Evolutionary conservation across 2,113 vertebrate genomes (phyloP).

Genomic region (Eleginops maclovinus): DNA sequence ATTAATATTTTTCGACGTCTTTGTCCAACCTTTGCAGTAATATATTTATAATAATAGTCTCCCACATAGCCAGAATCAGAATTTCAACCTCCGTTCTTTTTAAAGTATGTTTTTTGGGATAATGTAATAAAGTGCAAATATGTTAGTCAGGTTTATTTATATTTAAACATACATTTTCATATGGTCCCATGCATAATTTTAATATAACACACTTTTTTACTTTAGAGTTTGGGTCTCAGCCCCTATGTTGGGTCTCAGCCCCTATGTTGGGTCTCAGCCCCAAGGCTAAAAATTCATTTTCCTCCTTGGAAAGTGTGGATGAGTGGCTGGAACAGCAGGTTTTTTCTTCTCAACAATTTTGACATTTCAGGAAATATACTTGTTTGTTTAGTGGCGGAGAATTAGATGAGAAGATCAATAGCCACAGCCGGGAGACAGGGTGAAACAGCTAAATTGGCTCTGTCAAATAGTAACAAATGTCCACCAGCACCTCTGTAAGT

Average conservation of each 20-base stretch:
- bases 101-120: no score
- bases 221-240: neutral
- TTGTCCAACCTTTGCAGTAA: conserved; percentile 17
- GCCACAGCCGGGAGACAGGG: neutral
- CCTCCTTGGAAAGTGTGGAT: neutral
- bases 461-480: neutral
- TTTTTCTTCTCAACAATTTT: neutral
- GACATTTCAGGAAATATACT: neutral
- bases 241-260: neutral
- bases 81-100: neutral
- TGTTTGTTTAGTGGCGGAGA: neutral
- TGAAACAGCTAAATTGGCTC: neutral
- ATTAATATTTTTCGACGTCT: conserved; percentile 12
- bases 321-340: neutral
- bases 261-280: neutral
- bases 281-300: neutral
- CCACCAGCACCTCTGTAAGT: neutral
- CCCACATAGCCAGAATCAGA: neutral
- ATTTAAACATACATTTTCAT: no score
- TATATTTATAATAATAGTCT: conserved; percentile 17
- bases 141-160: no score
- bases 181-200: no score
- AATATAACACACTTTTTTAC: no score
- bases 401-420: neutral
- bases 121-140: no score